Base-by-base conservation (phyloP, 2,888 invertebrate genomes). In the Euclidia mi region DNA sequence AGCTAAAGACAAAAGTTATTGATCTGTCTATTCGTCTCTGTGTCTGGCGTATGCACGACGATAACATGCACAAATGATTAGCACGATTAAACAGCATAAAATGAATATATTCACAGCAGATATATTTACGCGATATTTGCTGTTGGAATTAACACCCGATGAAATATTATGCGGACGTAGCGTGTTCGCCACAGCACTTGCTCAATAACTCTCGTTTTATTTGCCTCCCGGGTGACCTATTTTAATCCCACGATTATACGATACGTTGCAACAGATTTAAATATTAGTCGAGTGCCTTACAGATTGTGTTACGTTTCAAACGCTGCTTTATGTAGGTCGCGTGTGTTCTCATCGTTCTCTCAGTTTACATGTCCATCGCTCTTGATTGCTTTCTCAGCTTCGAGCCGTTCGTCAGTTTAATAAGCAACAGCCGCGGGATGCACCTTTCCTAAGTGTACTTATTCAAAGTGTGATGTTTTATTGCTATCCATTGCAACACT, bases 211-310 rank as follows among this genome's bases (percentile, higher is more conserved):
- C 71, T 67, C 56, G 71, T 65, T 80, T 81, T 76, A 79, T 78
- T 79, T 76, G 70, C 70, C 78, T 79, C 82, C 79, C 71, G 75
- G 71, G 67, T 84, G 86, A 84, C 85, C 86, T 84, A 85, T 85
- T 85, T 88, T 67, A 76, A 81, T 79, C 71, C 62, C 58, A 62
- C 59, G 65, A 78, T 79, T 78, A 80, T 79, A 72, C 78, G 78
- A 78, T 79, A 64, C 65, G 73, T 67, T 83, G 76, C 80, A 82
- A 48, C 69, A 59, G 68, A 61, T 71, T 72, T 68, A 59, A 77
- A 76, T 75, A 67, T 74, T 71, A 71, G 62, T 60, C 35, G 59
- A 69, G 63, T 56, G 61, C 46, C 57, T 58, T 58, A 72, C 65
- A 67, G 59, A 69, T 65, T 76, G 72, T 72, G 71, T 75, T 74